A percentile compares a stretch with the other conserved stretches of the same genome.
Conservation (phyloP, 2,113 vertebrate genomes). For the Thamnaconus septentrionalis region DNA sequence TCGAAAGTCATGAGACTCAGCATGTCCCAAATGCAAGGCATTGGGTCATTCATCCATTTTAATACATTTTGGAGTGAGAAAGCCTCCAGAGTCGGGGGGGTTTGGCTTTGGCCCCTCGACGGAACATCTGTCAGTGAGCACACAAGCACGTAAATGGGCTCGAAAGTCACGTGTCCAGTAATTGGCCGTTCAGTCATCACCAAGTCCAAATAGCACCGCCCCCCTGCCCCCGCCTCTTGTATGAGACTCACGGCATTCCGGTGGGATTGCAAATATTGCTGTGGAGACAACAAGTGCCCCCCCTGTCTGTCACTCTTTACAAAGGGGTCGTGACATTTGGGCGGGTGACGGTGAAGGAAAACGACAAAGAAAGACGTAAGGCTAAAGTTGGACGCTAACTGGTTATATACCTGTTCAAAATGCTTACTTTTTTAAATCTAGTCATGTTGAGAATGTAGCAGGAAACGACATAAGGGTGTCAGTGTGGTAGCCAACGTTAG, state of each 20-base stretch:
- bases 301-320: slow-evolving; percentile 5
- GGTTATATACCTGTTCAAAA: too few species aligned
- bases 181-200: slow-evolving; percentile 55
- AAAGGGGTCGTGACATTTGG: slow-evolving; percentile 7
- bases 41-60: too few species aligned
- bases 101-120: background rate
- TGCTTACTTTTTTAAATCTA: too few species aligned
- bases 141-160: slow-evolving; percentile 35
- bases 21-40: too few species aligned
- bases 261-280: slow-evolving; percentile 21
- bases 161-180: slow-evolving; percentile 42
- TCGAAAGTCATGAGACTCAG: background rate
- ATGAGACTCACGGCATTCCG: slow-evolving; percentile 49
- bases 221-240: slow-evolving; percentile 12
- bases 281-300: slow-evolving; percentile 21
- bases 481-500: too few species aligned
- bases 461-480: too few species aligned
- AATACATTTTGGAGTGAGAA: background rate
- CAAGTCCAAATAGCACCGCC: slow-evolving; percentile 15
- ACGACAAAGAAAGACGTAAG: background rate
- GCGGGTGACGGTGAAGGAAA: background rate
- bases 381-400: background rate
- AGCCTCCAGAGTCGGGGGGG: slow-evolving; percentile 4
- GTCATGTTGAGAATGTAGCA: too few species aligned
- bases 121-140: slow-evolving; percentile 21